A percentile compares a stretch with the other conserved stretches of the same genome.
These are phyloP conservation scores for Sipha maydis DNA, from an alignment of 2,888 invertebrate species.

Conservation along the genomic window DNA sequence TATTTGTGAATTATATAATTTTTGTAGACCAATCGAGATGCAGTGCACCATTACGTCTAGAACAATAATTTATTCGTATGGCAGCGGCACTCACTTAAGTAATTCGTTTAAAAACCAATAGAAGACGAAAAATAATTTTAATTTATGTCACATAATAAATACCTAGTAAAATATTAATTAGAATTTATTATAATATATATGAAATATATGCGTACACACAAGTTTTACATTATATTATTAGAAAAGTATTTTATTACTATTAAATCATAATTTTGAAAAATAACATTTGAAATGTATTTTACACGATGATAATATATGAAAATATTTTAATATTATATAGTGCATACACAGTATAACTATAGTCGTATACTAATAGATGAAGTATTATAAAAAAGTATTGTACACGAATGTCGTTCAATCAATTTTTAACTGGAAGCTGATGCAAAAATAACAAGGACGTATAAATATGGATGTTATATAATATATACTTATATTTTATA, in stretches of 20 bases:
- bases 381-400: conserved; percentile 4
- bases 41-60: conserved; percentile 61
- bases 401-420: background rate
- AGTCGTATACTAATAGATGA: background rate
- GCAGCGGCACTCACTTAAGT: conserved; percentile 41
- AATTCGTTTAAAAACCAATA: background rate
- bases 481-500: background rate
- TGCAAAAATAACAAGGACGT: conserved; percentile 5
- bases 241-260: no score
- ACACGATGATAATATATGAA: no score
- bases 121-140: background rate
- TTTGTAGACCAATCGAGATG: conserved; percentile 18
- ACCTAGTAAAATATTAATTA: background rate
- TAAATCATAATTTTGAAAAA: no score
- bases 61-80: conserved; percentile 57
- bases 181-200: no score
- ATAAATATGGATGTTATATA: background rate
- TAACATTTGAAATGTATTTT: no score
- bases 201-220: background rate
- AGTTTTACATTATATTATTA: background rate
- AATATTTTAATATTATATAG: no score
- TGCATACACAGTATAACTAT: background rate
- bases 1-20: background rate
- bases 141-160: background rate
- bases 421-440: conserved; percentile 11